These are phyloP conservation scores for Salvelinus alpinus DNA, from an alignment of 2,113 vertebrate genomes.

Conservation along the genomic window DNA sequence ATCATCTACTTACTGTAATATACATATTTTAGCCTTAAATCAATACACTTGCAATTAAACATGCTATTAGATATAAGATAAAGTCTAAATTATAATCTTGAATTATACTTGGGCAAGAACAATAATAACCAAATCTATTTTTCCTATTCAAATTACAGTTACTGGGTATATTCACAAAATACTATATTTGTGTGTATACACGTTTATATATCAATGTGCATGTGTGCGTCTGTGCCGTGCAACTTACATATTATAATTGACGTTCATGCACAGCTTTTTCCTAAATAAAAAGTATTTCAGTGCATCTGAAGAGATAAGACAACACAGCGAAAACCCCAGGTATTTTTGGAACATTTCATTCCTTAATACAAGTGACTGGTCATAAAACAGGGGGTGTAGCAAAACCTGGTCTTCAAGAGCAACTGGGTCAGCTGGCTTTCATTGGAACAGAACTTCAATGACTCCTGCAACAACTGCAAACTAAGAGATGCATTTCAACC, in stretches of 20 bases:
- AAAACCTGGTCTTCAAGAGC: neutral
- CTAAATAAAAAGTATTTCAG: neutral
- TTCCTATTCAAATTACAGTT: neutral
- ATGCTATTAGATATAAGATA: neutral
- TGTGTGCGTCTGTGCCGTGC: neutral
- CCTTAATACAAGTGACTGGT: neutral
- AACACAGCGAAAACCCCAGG: neutral
- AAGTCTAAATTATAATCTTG: neutral
- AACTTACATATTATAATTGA: neutral
- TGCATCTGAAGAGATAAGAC: neutral
- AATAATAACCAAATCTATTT: neutral
- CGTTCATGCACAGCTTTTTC: conserved; percentile 1
- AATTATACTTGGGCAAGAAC: neutral
- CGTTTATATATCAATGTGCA: neutral
- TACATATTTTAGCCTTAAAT: neutral
- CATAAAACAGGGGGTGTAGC: neutral
- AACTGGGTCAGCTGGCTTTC: neutral
- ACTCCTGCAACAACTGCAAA: neutral
- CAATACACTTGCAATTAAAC: neutral
- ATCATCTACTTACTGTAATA: neutral
- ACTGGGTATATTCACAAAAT: neutral
- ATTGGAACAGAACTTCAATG: neutral
- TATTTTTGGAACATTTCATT: neutral
- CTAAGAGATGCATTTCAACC: neutral
- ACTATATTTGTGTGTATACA: neutral